Conservation (phyloP, 2,113 vertebrate genomes). For the Cebus imitator region DNA sequence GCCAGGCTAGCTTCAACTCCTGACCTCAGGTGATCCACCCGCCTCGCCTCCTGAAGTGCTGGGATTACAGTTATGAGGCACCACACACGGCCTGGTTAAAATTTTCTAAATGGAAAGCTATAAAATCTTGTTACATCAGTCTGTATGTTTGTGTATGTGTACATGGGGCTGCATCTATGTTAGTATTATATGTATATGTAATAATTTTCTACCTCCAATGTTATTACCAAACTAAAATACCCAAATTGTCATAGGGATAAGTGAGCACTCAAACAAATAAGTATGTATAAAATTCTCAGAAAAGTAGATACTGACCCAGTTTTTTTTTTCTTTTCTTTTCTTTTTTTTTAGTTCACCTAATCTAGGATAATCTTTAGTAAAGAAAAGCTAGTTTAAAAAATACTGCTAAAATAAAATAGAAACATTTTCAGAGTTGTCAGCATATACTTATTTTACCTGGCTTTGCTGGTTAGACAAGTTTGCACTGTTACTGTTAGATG, state of each 20-base stretch:
- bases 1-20: too few relatives aligned
- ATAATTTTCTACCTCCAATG: background rate
- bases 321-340: too few relatives aligned
- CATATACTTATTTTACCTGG: background rate
- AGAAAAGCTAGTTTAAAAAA: background rate
- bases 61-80: too few relatives aligned
- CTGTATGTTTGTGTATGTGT: background rate
- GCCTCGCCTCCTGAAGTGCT: too few relatives aligned
- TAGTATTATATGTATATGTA: background rate
- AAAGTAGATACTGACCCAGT: background rate
- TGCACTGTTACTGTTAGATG: background rate
- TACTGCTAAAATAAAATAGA: background rate
- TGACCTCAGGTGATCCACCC: too few relatives aligned
- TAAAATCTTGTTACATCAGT: background rate
- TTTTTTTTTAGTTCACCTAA: background rate
- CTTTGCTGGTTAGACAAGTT: background rate
- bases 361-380: background rate
- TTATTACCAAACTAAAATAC: background rate
- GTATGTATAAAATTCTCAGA: background rate
- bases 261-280: background rate
- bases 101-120: background rate
- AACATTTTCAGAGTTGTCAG: background rate
- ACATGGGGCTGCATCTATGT: background rate
- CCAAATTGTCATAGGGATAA: background rate
- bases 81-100: too few relatives aligned